Conservation (phyloP, 2,888 invertebrate species). For the Drosophila pegasa region DNA sequence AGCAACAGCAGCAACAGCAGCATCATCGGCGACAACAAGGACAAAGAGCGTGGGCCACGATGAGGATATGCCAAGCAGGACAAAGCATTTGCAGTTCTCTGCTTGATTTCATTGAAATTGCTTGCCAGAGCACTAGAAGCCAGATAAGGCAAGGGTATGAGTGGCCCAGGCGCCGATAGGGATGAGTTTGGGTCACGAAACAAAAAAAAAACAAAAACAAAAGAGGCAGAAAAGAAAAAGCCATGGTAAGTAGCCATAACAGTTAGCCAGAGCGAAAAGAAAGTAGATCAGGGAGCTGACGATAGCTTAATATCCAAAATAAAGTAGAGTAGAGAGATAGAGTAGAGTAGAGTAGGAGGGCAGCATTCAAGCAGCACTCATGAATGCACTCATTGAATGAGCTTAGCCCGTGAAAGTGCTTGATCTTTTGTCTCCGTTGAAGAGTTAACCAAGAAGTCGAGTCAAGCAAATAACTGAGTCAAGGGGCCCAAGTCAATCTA, state of each 20-base stretch:
- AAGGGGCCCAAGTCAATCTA: not conserved
- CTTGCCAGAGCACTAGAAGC: conserved; percentile 42
- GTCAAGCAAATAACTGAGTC: not conserved
- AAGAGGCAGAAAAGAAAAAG: too few species aligned
- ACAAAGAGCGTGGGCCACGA: conserved; percentile 29
- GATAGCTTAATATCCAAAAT: conserved; percentile 31
- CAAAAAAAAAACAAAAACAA: not conserved
- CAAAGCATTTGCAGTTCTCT: conserved; percentile 53
- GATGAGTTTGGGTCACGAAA: conserved; percentile 1
- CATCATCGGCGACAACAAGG: conserved; percentile 49
- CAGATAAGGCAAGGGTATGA: conserved; percentile 28
- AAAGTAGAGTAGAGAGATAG: conserved; percentile 8
- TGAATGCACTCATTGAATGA: conserved; percentile 28
- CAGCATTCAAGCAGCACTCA: conserved; percentile 20
- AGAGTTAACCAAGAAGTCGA: not conserved
- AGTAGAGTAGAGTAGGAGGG: conserved; percentile 6
- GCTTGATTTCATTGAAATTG: conserved; percentile 62
- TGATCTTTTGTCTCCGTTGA: not conserved
- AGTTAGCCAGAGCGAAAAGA: conserved; percentile 37
- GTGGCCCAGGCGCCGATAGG: not conserved
- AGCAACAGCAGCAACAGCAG: conserved; percentile 15
- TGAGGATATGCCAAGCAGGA: conserved; percentile 29
- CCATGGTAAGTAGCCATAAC: conserved; percentile 48
- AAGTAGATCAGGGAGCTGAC: conserved; percentile 26
- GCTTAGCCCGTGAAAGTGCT: not conserved